Conservation (phyloP, 2,113 vertebrate genomes). For the Ageneiosus marmoratus region DNA sequence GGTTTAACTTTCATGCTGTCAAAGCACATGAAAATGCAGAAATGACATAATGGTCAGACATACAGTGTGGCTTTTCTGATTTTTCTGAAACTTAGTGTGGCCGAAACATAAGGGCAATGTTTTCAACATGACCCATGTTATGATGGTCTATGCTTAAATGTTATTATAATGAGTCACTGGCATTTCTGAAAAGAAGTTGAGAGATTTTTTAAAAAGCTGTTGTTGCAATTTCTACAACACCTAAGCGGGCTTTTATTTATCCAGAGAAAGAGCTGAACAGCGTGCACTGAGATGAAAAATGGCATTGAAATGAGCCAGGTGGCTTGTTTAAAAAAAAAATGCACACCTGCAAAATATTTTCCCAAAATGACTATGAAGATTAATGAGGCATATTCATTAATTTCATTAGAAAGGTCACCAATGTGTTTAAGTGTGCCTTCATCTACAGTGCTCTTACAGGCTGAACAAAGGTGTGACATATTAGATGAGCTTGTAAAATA, state of each 20-base stretch:
- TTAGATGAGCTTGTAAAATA: conserved; percentile 28
- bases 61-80: not conserved
- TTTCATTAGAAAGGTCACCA: conserved; percentile 48
- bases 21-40: conserved; percentile 2
- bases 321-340: conserved; percentile 27
- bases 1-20: not conserved
- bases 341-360: conserved; percentile 35
- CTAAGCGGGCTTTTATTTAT: conserved; percentile 18
- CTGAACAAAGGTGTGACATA: not conserved
- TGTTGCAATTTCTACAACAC: not conserved
- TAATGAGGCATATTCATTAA: conserved; percentile 43
- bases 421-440: not conserved
- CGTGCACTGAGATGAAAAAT: not conserved
- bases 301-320: not conserved
- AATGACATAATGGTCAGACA: not conserved
- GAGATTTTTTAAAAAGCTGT: not conserved
- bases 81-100: not conserved
- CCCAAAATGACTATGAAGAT: conserved; percentile 32
- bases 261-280: conserved; percentile 4
- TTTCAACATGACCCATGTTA: not conserved
- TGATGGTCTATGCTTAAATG: conserved; percentile 12
- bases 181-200: conserved; percentile 30
- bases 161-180: conserved; percentile 24
- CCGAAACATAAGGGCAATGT: not conserved
- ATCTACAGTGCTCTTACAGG: conserved; percentile 6